These are phyloP conservation scores for Apoda limacodes DNA, from an alignment of 2,888 invertebrate genomes.

Conservation along the genomic window DNA sequence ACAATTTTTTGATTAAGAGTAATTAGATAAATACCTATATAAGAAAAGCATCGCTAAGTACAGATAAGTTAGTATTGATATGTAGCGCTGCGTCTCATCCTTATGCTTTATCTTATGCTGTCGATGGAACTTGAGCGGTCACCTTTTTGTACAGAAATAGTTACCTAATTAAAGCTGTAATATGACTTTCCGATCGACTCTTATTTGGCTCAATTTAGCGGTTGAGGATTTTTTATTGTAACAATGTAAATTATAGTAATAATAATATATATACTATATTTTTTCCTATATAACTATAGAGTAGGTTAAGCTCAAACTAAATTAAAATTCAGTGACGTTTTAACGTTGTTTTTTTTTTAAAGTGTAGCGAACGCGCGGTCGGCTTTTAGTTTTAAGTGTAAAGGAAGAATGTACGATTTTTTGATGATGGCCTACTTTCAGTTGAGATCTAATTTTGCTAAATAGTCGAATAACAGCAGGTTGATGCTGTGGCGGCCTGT, in stretches of 20 bases:
- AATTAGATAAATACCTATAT: too few relatives aligned
- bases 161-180: too few relatives aligned
- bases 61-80: constrained; percentile 14
- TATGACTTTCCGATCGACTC: too few relatives aligned
- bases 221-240: constrained; percentile 52
- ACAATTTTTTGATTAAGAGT: too few relatives aligned
- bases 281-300: constrained; percentile 60
- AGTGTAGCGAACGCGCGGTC: constrained; percentile 43
- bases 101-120: constrained; percentile 41
- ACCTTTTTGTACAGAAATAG: constrained; percentile 31
- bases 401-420: constrained; percentile 46
- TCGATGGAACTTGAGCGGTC: constrained; percentile 25
- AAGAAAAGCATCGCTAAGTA: too few relatives aligned
- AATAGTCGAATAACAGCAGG: constrained; percentile 30
- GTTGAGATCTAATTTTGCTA: constrained; percentile 39
- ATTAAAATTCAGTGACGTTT: constrained; percentile 35
- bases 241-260: constrained; percentile 64
- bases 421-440: constrained; percentile 45
- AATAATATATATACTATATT: constrained; percentile 58
- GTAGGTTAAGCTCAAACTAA: constrained; percentile 67
- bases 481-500: constrained; percentile 36
- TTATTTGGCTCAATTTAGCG: constrained; percentile 26
- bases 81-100: constrained; percentile 25
- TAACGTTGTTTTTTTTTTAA: constrained; percentile 31
- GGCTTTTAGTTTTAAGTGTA: constrained; percentile 59